Evolutionary conservation across 2,797 vertebrate species (phyloP).

Genomic region (Megaceryle alcyon): DNA sequence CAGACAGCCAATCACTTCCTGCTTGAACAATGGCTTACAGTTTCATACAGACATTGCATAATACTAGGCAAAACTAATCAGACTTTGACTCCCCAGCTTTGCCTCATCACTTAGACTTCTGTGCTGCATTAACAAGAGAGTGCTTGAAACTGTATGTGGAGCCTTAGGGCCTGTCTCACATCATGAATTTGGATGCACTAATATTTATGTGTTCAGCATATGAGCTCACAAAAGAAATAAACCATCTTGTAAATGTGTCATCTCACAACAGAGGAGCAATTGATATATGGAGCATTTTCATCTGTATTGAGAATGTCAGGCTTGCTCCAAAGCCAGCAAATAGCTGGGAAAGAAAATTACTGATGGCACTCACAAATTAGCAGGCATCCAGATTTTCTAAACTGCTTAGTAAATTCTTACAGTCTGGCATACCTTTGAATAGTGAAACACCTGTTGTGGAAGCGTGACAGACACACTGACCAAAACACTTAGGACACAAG

Average conservation of each 20-base stretch:
- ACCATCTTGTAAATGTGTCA: background rate
- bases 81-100: background rate
- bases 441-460: background rate
- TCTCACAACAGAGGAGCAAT: background rate
- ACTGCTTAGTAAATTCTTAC: background rate
- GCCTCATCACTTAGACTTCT: background rate
- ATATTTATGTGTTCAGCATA: background rate
- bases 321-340: background rate
- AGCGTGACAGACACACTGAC: background rate
- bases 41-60: background rate
- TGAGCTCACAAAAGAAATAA: conserved; percentile 25
- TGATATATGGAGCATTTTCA: background rate
- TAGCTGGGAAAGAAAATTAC: background rate
- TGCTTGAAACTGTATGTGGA: background rate
- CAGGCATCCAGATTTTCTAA: background rate
- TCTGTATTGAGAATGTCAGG: background rate
- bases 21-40: background rate
- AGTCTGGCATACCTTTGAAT: background rate
- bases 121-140: background rate
- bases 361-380: background rate
- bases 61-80: background rate
- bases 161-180: background rate
- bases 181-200: background rate
- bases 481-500: background rate
- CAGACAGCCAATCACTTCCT: background rate